Base-by-base conservation (phyloP, 1,140 invertebrate species). In the Dufourea novaeangliae region DNA sequence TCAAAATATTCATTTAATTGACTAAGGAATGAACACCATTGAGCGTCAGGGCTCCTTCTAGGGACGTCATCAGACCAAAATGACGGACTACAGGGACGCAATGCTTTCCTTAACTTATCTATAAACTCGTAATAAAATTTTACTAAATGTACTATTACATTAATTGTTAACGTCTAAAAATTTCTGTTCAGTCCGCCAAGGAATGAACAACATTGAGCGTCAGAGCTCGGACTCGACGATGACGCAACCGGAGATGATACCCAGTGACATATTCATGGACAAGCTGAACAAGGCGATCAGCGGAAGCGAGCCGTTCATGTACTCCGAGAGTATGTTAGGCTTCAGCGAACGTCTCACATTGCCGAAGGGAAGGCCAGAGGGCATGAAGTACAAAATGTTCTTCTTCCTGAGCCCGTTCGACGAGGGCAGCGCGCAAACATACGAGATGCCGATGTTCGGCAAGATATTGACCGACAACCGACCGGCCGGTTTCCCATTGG, bases 401-500 rank as follows among this genome's bases (percentile, higher is more conserved):
- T 88, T 93, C 71, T 91, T 89, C 61, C 12, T 93, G 25, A 92
- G 88, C 29, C 88, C 90, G 61, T 81, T 88, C 78, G 87, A 89
- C 6, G 89, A 91, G 41, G 86, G 88, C 70, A 85, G 88, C 37
- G 14, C 78, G 0, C 75, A 54, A 20, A 56, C 39, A n/a, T 82
- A 79, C 50, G 85, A 91, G 6, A 56, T 90, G 44, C 89, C 90
- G 0, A 59, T 86, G 7, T 90, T 88, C 71, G 91, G 89, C 29
- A 89, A 88, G 64, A 80, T 72, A 32, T 81, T 83, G 25, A 86
- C 90, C 54, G 95, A 95, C 81, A 93, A 92, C 50, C 93, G 93
- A 83, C 93, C 95, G 54, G 92, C 95, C 85, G 95, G 94, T 39
- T 96, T 93, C 91, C 95, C 95, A 61, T 93, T 96, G 82, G 95